Percentiles rank a stretch among this genome's conserved stretches.
These are phyloP conservation scores for Peromyscus attwateri DNA, from an alignment of 2,797 vertebrate species.

Conservation along the genomic window DNA sequence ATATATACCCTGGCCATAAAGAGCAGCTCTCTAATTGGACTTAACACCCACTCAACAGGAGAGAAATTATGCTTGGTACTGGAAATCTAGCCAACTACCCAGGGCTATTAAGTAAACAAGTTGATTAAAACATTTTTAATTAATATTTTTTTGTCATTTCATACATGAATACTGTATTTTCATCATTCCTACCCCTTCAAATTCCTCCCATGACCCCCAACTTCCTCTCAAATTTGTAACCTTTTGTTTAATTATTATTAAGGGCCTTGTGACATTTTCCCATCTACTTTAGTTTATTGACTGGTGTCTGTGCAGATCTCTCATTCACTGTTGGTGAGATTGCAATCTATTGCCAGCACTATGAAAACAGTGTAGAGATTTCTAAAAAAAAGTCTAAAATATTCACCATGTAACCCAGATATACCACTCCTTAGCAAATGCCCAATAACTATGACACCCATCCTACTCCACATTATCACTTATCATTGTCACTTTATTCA, in stretches of 20 bases:
- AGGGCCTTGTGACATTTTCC: neutral
- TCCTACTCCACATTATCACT: too few relatives aligned
- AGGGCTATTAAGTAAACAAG: neutral
- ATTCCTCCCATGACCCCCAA: neutral
- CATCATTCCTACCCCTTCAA: neutral
- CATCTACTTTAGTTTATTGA: neutral
- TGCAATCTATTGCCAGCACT: neutral
- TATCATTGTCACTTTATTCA: neutral
- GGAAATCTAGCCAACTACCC: neutral
- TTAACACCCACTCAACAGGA: neutral
- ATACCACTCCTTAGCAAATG: neutral
- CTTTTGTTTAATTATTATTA: neutral
- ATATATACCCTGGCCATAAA: neutral
- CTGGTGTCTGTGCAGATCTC: neutral
- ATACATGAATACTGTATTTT: neutral
- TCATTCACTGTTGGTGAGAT: neutral
- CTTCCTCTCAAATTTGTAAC: neutral
- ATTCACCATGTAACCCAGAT: neutral
- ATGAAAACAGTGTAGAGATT: neutral
- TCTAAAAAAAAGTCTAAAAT: neutral
- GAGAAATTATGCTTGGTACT: neutral
- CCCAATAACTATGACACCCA: neutral
- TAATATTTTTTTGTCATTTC: neutral
- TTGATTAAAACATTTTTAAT: neutral
- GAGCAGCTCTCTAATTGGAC: neutral